Base-by-base conservation (phyloP, 2,797 vertebrate genomes). In the Morelia viridis region DNA sequence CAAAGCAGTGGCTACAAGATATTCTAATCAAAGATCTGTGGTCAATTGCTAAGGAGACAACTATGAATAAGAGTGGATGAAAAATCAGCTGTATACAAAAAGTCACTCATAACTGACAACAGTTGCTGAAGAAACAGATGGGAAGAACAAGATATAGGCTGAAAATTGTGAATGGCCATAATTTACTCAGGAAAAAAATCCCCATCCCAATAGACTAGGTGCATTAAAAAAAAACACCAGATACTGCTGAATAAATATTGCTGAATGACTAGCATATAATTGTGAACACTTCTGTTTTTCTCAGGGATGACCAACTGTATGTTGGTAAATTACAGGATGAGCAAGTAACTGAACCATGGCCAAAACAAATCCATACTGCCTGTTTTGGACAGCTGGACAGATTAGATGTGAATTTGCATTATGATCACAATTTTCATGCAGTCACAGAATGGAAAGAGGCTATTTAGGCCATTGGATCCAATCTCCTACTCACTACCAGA, bases 1-100 rank as follows among this genome's bases (percentile, higher is more conserved):
- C 94, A 89, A 94, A 92, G 62, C 57, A 92, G 88, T 94, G 93
- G 94, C 94, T 94, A 95, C 94, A 91, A n/a, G 41, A 57, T 93
- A 94, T 96, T 95, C 95, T 89, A 93, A 68, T 89, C 90, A 24
- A 31, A 57, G 53, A 60, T 12, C 41, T 93, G 86, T 90, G 53
- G 11, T 62, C 53, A 46, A 60, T 76, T 87, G 91, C 50, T 60
- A 31, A 0, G 0, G 46, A 57, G 87, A 31, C 12, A 89, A 91
- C 86, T 94, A 28, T 0, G 26, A 64, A 56, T 0, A 17, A 1
- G 0, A 80, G 60, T 76, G 88, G 64, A 56, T 65, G 12, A 68
- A 91, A 76, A 11, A 71, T 17, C 56, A 91, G 35, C 84, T 58
- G 10, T 35, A 35, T 71, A 71, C 65, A 50, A 84, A 53, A 85